Evolutionary conservation across 2,113 vertebrate species (phyloP).

Genomic region (Varanus salvator): DNA sequence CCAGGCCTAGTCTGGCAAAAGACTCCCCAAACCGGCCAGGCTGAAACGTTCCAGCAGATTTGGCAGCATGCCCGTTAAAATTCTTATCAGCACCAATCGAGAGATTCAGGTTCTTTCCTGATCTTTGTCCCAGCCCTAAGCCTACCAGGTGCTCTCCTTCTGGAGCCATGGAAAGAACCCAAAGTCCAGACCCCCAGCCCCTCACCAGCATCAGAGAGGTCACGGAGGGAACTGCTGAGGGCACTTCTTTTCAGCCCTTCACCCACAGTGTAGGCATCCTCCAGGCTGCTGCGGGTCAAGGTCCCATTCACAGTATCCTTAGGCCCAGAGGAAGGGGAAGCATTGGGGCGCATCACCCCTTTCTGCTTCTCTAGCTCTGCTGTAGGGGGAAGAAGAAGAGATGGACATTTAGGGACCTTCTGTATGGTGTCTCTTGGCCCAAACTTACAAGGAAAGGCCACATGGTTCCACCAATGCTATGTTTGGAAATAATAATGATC

Average conservation of each 20-base stretch:
- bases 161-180: slow-evolving; percentile 45
- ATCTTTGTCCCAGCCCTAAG: neutral
- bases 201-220: slow-evolving; percentile 91
- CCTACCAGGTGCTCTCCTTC: neutral
- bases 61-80: neutral
- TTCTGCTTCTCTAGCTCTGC: slow-evolving; percentile 95
- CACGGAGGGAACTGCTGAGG: slow-evolving; percentile 92
- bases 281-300: slow-evolving; percentile 87
- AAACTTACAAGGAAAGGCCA: neutral
- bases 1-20: neutral
- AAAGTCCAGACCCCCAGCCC: slow-evolving; percentile 25
- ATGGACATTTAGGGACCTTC: neutral
- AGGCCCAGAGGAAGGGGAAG: slow-evolving; percentile 82
- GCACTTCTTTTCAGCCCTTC: slow-evolving; percentile 92
- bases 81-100: slow-evolving; percentile 15
- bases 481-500: neutral
- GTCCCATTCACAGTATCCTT: slow-evolving; percentile 89
- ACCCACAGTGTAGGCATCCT: slow-evolving; percentile 87
- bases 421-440: neutral
- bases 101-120: neutral
- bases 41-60: neutral
- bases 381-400: slow-evolving; percentile 58
- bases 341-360: slow-evolving; percentile 88
- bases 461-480: neutral
- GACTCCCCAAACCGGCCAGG: neutral